Evolutionary conservation across 2,113 vertebrate genomes (phyloP).

Genomic region (Sardina pilchardus): DNA sequence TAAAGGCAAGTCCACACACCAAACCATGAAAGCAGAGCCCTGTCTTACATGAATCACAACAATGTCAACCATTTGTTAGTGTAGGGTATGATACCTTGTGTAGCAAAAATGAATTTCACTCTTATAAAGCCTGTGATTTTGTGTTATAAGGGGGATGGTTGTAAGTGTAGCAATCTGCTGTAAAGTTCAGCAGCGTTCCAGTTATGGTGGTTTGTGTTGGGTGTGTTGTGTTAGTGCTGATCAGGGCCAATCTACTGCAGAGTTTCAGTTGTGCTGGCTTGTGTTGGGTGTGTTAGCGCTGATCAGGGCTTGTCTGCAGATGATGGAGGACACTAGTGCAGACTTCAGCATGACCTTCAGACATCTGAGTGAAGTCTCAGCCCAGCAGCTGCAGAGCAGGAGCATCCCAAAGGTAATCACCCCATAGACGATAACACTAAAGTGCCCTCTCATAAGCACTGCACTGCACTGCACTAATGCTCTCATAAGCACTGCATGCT

Average conservation of each 20-base stretch:
- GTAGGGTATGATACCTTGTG: not conserved
- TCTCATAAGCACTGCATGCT: not conserved
- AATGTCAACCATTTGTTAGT: not conserved
- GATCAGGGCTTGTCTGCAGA: conserved; percentile 51
- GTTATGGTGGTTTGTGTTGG: not conserved
- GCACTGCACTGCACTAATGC: not conserved
- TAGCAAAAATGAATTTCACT: not conserved
- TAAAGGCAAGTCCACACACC: conserved; percentile 65
- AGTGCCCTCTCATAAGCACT: not conserved
- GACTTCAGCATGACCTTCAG: conserved; percentile 84
- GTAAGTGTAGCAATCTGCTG: not conserved
- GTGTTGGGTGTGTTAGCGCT: not conserved
- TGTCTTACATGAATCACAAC: not conserved
- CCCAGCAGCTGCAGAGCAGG: conserved; percentile 60
- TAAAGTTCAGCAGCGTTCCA: not conserved
- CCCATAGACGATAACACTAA: not conserved
- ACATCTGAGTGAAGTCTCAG: conserved; percentile 75
- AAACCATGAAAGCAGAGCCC: not conserved
- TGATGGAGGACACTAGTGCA: conserved; percentile 76
- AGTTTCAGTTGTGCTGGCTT: too few species aligned
- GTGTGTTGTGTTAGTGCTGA: not conserved
- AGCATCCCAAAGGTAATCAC: conserved; percentile 68
- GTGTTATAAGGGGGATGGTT: not conserved
- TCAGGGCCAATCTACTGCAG: not conserved
- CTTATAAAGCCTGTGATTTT: not conserved